Evolutionary conservation across 2,888 invertebrate species (phyloP).

Genomic region (Drosophila phalerata): DNA sequence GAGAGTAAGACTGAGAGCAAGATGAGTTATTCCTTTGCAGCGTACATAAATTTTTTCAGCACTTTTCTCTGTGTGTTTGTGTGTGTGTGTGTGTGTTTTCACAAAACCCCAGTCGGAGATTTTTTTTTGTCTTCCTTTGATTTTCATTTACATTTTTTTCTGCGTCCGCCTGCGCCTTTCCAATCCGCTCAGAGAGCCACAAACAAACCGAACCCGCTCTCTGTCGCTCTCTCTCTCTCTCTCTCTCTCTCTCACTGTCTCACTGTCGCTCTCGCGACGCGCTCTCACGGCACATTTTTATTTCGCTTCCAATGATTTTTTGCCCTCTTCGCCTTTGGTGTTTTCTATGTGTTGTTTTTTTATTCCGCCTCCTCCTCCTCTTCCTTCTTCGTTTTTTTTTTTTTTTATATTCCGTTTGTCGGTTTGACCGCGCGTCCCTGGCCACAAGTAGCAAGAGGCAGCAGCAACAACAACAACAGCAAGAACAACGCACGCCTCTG

Average conservation of each 20-base stretch:
- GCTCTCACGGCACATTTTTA: constrained; percentile 64
- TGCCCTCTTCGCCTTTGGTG: constrained; percentile 51
- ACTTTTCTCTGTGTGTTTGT: background rate
- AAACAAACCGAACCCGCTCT: constrained; percentile 16
- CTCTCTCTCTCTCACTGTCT: too few species aligned
- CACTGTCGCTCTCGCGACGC: constrained; percentile 32
- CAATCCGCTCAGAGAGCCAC: constrained; percentile 44
- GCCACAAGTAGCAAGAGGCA: constrained; percentile 69
- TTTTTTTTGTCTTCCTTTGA: constrained; percentile 45
- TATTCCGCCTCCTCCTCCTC: background rate
- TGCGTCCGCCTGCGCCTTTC: constrained; percentile 63
- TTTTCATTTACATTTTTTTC: constrained; percentile 22
- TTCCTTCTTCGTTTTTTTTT: constrained; percentile 15
- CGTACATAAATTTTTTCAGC: constrained; percentile 36
- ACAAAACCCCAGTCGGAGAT: constrained; percentile 33
- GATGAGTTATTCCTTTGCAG: constrained; percentile 53
- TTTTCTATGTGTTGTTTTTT: constrained; percentile 35
- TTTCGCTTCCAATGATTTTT: constrained; percentile 59
- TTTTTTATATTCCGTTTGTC: constrained; percentile 50
- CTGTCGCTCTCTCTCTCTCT: background rate
- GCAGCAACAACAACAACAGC: constrained; percentile 40
- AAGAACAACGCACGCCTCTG: constrained; percentile 53
- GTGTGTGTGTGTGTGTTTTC: constrained; percentile 31
- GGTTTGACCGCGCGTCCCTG: constrained; percentile 68
- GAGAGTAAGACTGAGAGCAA: constrained; percentile 16